Percentiles rank a stretch among this genome's conserved stretches.
Conservation (phyloP, 2,113 vertebrate genomes). For the Phylloscopus trochiloides region DNA sequence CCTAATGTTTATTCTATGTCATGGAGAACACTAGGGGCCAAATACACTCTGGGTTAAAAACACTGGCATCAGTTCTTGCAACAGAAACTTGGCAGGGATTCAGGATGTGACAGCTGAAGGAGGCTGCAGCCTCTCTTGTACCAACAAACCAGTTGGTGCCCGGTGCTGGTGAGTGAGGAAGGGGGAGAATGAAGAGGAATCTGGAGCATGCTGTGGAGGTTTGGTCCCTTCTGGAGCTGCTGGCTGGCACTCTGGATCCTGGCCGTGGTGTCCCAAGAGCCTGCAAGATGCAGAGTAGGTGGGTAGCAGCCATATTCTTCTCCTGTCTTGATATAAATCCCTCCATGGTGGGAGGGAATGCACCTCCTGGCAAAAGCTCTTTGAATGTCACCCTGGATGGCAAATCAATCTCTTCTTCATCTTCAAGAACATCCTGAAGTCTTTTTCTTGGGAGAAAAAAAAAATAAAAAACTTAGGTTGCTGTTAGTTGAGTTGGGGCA, state of each 20-base stretch:
- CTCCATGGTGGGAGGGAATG: background rate
- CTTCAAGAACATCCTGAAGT: background rate
- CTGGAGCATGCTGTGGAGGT: background rate
- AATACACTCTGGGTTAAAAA: conserved; percentile 55
- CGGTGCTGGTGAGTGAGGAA: background rate
- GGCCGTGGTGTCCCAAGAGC: rapidly evolving
- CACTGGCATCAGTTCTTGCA: conserved; percentile 47
- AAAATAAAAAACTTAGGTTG: background rate
- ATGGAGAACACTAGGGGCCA: conserved; percentile 51
- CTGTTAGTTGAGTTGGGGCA: background rate
- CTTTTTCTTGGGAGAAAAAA: background rate
- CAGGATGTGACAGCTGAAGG: conserved; percentile 15
- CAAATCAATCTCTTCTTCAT: background rate
- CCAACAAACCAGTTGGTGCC: background rate
- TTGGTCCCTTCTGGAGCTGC: background rate
- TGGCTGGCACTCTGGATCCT: background rate
- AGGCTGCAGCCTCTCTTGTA: background rate
- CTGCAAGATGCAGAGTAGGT: background rate
- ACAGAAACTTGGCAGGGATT: conserved; percentile 18
- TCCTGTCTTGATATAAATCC: background rate
- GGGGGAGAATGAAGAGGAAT: background rate
- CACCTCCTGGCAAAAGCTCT: background rate
- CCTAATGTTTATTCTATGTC: conserved; percentile 61
- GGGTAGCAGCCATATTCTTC: background rate
- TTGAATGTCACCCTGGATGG: background rate